Evolutionary conservation across 2,888 invertebrate species (phyloP).

Genomic region (Zeuzera pyrina): DNA sequence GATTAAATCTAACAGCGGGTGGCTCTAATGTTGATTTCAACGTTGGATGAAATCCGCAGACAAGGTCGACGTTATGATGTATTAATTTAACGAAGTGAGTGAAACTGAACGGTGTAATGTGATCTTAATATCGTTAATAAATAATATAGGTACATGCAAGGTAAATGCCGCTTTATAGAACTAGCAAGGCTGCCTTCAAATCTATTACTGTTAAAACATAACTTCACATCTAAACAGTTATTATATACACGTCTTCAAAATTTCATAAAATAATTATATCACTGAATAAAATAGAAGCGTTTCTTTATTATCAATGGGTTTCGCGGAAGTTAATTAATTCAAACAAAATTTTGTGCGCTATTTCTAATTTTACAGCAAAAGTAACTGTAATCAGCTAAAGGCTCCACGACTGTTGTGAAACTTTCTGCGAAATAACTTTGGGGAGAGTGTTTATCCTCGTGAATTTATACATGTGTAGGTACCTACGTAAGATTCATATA

Average conservation of each 20-base stretch:
- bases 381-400: constrained; percentile 32
- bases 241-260: no score
- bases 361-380: constrained; percentile 28
- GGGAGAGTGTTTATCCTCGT: neutral
- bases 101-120: constrained; percentile 28
- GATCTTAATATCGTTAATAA: constrained; percentile 22
- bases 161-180: no score
- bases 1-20: constrained; percentile 52
- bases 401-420: constrained; percentile 24
- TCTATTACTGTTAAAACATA: no score
- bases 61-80: constrained; percentile 40
- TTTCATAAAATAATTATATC: no score
- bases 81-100: constrained; percentile 43
- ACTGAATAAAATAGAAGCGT: no score
- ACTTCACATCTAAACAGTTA: no score
- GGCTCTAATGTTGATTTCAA: constrained; percentile 55
- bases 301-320: no score
- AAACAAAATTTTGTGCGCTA: constrained; percentile 20
- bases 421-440: constrained; percentile 24
- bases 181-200: no score
- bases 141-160: constrained; percentile 24
- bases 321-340: constrained; percentile 13
- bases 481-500: no score
- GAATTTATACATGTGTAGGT: no score
- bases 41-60: constrained; percentile 46